Conservation (phyloP, 2,797 vertebrate genomes). For the Xerus rutilus region DNA sequence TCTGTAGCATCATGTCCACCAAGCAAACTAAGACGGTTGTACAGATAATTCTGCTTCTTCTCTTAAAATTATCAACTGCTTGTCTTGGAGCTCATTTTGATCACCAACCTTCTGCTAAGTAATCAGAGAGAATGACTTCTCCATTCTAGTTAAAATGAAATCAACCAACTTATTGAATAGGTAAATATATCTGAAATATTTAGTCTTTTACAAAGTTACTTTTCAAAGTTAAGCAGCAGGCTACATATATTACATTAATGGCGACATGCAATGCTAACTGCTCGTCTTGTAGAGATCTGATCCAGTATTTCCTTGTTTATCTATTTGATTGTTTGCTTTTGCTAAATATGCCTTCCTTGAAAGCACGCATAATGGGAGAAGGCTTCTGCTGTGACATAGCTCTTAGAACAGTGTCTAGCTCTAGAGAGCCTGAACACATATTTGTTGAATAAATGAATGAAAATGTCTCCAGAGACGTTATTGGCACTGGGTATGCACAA, state of each 20-base stretch:
- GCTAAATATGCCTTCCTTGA: not conserved
- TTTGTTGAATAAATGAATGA: not conserved
- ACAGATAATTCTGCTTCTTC: not conserved
- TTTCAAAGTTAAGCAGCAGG: not conserved
- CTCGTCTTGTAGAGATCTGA: not conserved
- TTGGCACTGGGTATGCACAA: not conserved
- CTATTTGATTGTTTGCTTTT: not conserved
- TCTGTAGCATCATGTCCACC: not conserved
- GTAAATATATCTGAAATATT: not conserved
- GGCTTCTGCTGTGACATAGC: not conserved
- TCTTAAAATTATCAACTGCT: not conserved
- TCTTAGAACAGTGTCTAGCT: not conserved
- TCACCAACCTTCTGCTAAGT: not conserved
- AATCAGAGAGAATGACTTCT: not conserved
- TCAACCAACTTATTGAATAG: not conserved
- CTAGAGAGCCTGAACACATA: not conserved
- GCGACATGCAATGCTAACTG: not conserved
- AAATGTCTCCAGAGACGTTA: not conserved
- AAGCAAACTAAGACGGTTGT: not conserved
- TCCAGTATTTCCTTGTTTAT: not conserved
- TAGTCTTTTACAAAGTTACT: not conserved
- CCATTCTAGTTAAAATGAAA: not conserved
- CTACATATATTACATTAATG: not conserved
- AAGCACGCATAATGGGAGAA: not conserved
- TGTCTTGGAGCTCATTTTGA: not conserved